Percentiles rank a stretch among this genome's conserved stretches.
These are phyloP conservation scores for Drosophila guanche DNA, from an alignment of 1,140 invertebrate genomes.

Conservation along the genomic window DNA sequence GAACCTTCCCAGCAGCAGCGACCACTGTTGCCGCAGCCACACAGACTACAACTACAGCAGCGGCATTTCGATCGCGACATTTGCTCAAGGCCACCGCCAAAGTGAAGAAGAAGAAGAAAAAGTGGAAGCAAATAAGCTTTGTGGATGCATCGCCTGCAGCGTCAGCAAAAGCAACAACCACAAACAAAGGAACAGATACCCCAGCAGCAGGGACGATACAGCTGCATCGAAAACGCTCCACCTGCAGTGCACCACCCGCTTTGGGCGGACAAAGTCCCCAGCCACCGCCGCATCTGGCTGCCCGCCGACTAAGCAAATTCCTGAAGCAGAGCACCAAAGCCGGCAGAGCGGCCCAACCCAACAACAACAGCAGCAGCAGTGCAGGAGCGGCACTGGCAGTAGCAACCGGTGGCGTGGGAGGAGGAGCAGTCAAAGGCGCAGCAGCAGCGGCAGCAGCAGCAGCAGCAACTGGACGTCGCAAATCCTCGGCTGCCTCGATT, in stretches of 20 bases:
- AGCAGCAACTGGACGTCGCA: constrained; percentile 42
- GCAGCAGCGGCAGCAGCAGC: constrained; percentile 28
- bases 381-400: constrained; percentile 14
- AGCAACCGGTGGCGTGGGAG: not conserved
- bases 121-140: constrained; percentile 76
- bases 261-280: constrained; percentile 25
- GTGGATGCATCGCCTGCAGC: constrained; percentile 54
- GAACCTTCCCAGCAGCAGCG: constrained; percentile 23
- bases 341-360: constrained; percentile 3
- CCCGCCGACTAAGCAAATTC: constrained; percentile 59
- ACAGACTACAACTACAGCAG: constrained; percentile 38
- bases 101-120: constrained; percentile 78
- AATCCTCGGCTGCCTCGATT: constrained; percentile 72
- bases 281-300: constrained; percentile 14
- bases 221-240: constrained; percentile 62
- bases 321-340: constrained; percentile 40
- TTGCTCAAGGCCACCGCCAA: constrained; percentile 74
- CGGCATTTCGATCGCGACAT: constrained; percentile 62
- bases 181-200: constrained; percentile 5
- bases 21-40: constrained; percentile 20
- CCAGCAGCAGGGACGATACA: constrained; percentile 10
- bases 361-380: constrained; percentile 8
- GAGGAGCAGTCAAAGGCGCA: constrained; percentile 2
- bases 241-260: constrained; percentile 67
- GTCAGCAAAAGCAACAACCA: constrained; percentile 29